phyloP scores from a whole-genome alignment of 2,888 invertebrate genomes.

The Pachymerium ferrugineum region DNA sequence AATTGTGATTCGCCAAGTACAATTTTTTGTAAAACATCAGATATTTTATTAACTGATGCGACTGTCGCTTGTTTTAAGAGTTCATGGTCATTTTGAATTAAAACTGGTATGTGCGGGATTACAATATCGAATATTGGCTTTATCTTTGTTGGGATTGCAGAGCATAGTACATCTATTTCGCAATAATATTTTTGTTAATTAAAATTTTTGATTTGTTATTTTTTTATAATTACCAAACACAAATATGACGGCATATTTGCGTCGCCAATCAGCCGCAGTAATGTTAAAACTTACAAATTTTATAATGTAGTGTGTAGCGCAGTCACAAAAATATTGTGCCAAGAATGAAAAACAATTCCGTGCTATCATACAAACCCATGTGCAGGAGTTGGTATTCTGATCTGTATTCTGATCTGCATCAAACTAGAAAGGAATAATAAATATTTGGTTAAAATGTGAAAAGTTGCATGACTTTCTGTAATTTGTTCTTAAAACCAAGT shows the following conservation, averaged over 20 bases:
- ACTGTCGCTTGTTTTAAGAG: background rate
- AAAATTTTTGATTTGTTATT: background rate
- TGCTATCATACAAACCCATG: background rate
- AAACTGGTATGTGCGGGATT: background rate
- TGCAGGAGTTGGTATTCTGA: background rate
- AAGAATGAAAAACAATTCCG: background rate
- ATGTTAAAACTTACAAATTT: background rate
- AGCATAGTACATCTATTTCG: background rate
- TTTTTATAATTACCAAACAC: background rate
- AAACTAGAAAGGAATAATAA: background rate
- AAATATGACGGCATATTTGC: background rate
- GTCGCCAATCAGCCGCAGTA: background rate
- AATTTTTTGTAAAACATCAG: background rate
- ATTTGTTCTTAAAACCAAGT: background rate
- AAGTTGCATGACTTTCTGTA: background rate
- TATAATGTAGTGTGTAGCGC: background rate
- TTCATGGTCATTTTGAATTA: background rate
- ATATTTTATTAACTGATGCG: background rate
- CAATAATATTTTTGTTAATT: background rate
- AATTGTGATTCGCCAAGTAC: background rate
- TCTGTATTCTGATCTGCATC: background rate
- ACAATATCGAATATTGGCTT: background rate
- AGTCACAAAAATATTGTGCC: background rate
- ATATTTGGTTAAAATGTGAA: background rate
- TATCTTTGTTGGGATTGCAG: background rate